Evolutionary conservation across 1,140 invertebrate species (phyloP).

Genomic region (Aleiodes sp.): DNA sequence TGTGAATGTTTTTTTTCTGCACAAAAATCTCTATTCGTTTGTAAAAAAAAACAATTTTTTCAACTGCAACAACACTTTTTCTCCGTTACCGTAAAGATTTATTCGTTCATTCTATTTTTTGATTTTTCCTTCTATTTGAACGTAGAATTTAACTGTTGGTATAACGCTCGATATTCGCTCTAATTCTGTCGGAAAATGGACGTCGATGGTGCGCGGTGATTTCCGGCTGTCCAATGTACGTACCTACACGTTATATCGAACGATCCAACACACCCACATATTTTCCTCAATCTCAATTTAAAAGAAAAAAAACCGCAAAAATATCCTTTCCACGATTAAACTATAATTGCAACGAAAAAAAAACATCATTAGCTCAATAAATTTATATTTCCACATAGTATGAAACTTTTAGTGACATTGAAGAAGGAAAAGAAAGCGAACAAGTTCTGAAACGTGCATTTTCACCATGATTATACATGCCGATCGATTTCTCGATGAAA

Average conservation of each 20-base stretch:
- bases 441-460: not conserved
- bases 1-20: no score
- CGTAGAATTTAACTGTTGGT: not conserved
- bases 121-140: not conserved
- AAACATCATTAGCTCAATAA: no score
- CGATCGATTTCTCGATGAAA: constrained; percentile 30
- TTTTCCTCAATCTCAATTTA: no score
- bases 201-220: not conserved
- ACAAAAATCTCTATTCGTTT: no score
- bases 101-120: not conserved
- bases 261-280: no score
- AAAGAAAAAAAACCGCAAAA: no score
- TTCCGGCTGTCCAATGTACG: not conserved
- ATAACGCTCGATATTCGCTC: not conserved
- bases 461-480: constrained; percentile 28
- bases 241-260: no score
- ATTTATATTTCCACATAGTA: not conserved
- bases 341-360: no score
- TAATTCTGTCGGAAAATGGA: constrained; percentile 12
- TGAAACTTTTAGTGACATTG: not conserved
- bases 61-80: no score
- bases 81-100: no score
- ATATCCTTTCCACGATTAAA: no score
- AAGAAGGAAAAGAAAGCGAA: constrained; percentile 2
- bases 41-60: no score